Evolutionary conservation across 2,113 vertebrate genomes (phyloP).

Genomic region (Alosa alosa): DNA sequence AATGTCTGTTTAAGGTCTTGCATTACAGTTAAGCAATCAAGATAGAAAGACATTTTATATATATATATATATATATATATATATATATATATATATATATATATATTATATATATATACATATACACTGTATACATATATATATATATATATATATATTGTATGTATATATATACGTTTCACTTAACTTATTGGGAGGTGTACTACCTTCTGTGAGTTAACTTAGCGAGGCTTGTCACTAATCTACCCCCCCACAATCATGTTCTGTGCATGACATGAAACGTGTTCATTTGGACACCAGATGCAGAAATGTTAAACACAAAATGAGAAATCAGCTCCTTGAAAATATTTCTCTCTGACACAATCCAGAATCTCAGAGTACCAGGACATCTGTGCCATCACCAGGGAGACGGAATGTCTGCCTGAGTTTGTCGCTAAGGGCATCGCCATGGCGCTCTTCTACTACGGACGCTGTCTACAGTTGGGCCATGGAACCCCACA

Average conservation of each 20-base stretch:
- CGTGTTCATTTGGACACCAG: neutral
- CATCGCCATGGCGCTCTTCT: constrained; percentile 73
- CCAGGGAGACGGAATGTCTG: constrained; percentile 64
- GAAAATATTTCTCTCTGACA: neutral
- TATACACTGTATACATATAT: too few relatives aligned
- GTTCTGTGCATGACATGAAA: neutral
- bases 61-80: too few relatives aligned
- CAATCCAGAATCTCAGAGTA: constrained; percentile 63
- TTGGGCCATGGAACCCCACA: constrained; percentile 66
- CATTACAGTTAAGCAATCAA: too few relatives aligned
- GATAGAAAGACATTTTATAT: too few relatives aligned
- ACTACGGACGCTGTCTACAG: constrained; percentile 75
- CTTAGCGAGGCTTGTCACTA: too few relatives aligned
- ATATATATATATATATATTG: too few relatives aligned
- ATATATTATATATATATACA: too few relatives aligned
- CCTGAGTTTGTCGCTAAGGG: constrained; percentile 68
- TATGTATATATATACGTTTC: too few relatives aligned
- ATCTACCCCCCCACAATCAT: neutral
- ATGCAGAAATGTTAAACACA: neutral
- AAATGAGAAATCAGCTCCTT: neutral
- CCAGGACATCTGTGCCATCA: constrained; percentile 58
- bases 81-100: too few relatives aligned
- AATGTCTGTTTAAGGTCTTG: too few relatives aligned
- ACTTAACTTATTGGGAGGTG: too few relatives aligned
- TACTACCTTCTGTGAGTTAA: too few relatives aligned